Percentiles rank a stretch among this genome's conserved stretches.
Evolutionary conservation across 2,113 vertebrate genomes (phyloP).

Genomic region (zebrafish (Danio rerio)): GRCz12tu NC_133188.1:20483501-20484000

Average conservation of each 20-base stretch:
- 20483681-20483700: not conserved
- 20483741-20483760: not conserved
- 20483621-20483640: slow-evolving; percentile 1
- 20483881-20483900: not conserved
- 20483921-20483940: not conserved
- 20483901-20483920: not conserved
- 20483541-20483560: not conserved
- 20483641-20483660: slow-evolving; percentile 20
- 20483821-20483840: not conserved
- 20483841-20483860: not conserved
- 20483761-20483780: not conserved
- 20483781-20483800: not conserved
- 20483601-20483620: not conserved
- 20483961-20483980: slow-evolving; percentile 36
- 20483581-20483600: not conserved
- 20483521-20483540: not conserved
- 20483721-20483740: not conserved
- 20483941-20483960: slow-evolving; percentile 31
- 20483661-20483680: not conserved
- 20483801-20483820: not conserved
- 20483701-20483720: not conserved
- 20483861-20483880: too few relatives aligned
- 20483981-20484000: slow-evolving; percentile 10
- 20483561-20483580: not conserved
- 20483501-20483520: not conserved